Percentiles rank a stretch among this genome's conserved stretches.
These are phyloP conservation scores for Lamellibrachia satsuma DNA, from an alignment of 2,888 invertebrate genomes.

Conservation along the genomic window DNA sequence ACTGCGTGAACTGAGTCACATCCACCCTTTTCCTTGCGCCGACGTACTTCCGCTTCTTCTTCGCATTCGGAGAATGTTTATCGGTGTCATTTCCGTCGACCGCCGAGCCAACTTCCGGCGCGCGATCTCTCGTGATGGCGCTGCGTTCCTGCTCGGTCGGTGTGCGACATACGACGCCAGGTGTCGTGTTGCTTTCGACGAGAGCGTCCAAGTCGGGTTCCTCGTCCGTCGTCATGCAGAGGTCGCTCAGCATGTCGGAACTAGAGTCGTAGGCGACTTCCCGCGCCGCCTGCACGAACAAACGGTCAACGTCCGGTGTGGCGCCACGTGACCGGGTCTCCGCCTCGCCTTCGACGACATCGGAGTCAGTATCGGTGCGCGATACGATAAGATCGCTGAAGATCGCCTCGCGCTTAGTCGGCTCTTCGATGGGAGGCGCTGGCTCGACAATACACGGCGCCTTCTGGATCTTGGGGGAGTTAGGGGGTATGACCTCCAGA, in stretches of 20 bases:
- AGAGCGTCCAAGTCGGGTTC: slow-evolving; percentile 23
- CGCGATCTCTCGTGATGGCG: not conserved
- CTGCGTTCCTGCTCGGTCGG: not conserved
- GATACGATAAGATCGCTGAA: not conserved
- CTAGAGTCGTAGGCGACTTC: not conserved
- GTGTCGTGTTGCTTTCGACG: not conserved
- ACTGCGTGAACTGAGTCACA: slow-evolving; percentile 14
- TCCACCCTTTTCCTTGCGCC: not conserved
- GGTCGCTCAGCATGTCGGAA: not conserved
- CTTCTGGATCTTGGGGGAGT: not conserved
- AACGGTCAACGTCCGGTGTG: not conserved
- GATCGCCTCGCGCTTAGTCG: not conserved
- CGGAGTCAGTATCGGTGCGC: not conserved
- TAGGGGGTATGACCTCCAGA: not conserved
- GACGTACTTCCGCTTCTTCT: slow-evolving; percentile 14
- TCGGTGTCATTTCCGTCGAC: not conserved
- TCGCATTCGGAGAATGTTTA: not conserved
- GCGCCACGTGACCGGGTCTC: not conserved
- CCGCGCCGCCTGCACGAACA: not conserved
- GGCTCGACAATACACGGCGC: not conserved
- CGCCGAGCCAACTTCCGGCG: not conserved
- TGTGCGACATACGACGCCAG: not conserved
- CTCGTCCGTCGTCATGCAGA: slow-evolving; percentile 7
- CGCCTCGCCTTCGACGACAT: not conserved
- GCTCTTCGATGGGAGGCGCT: not conserved